Base-by-base conservation (phyloP, 2,888 invertebrate genomes). In the Allophyes oxyacanthae region DNA sequence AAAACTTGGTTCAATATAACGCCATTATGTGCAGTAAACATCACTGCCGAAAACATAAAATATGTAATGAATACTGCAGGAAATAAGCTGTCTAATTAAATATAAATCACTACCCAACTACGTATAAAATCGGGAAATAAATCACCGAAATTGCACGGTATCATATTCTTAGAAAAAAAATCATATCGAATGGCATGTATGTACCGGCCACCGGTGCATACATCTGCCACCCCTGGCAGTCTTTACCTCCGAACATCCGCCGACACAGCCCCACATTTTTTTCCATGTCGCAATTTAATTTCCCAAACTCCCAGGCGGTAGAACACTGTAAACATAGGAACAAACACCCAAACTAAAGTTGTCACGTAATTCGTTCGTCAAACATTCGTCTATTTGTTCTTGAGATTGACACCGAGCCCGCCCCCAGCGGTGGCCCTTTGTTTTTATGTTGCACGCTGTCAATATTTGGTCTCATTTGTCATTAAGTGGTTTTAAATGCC, bases 401-500 rank as follows among this genome's bases (percentile, higher is more conserved):
- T 81, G 84, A 84, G 90, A 92, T 92, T 89, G 93, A 92, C 92
- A 94, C 92, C 88, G 78, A 60, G 72, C 79, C 88, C 87, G 86
- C 91, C 91, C 90, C 85, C 77, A 72, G 76, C 65, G 81, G 71
- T 77, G 83, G 78, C 87, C 85, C 89, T 91, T 94, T 94, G 93
- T 94, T 93, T 93, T 92, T 92, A 86, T 88, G 82, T 84, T 81
- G 74, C 85, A 73, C 61, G 78, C 77, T 84, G 92, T 91, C 90
- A 92, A 92, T 92, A 92, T 92, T 92, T 91, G 84, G 84, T 83
- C 87, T 82, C 88, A 89, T 92, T 92, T 92, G 91, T 91, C 90
- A 86, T 83, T 85, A 87, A 84, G 87, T 83, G 87, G 84, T 86
- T 85, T 82, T 79, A 82, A 86, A 84, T 73, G 79, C 74, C 80